Percentiles rank a stretch among this genome's conserved stretches.
These are phyloP conservation scores for Danaus melanippus DNA, from an alignment of 1,140 invertebrate genomes.

Conservation along the genomic window DNA sequence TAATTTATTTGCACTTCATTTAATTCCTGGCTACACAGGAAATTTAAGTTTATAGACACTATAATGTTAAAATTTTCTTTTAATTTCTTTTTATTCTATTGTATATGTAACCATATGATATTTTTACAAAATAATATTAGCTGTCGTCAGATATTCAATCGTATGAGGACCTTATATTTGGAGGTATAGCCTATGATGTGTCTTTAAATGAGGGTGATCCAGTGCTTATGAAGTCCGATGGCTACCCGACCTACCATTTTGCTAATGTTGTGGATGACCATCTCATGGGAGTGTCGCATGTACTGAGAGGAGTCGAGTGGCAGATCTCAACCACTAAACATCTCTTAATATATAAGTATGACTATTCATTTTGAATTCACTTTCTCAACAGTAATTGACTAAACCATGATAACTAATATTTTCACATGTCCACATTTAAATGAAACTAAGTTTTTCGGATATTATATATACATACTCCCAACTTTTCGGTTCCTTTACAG, in stretches of 20 bases:
- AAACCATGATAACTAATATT: too few species aligned
- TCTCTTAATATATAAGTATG: conserved; percentile 88
- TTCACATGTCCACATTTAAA: too few species aligned
- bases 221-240: conserved; percentile 93
- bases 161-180: conserved; percentile 91
- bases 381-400: too few species aligned
- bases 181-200: conserved; percentile 81
- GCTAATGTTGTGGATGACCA: conserved; percentile 99
- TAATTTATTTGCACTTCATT: conserved; percentile 2
- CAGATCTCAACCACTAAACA: conserved; percentile 97
- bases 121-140: conserved; percentile 49
- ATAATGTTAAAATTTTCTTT: too few species aligned
- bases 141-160: conserved; percentile 73
- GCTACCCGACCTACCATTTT: conserved; percentile 98
- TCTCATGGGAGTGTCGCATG: conserved; percentile 94
- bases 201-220: conserved; percentile 91
- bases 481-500: too few species aligned
- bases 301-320: conserved; percentile 97
- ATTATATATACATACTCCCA: too few species aligned
- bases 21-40: too few species aligned
- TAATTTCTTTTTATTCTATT: background rate
- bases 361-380: background rate
- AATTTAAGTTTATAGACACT: too few species aligned
- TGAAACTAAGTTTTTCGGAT: too few species aligned
- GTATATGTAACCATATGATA: too few species aligned